phyloP scores from a whole-genome alignment of 2,888 invertebrate genomes.

The Coelogynopora nodosa region DNA sequence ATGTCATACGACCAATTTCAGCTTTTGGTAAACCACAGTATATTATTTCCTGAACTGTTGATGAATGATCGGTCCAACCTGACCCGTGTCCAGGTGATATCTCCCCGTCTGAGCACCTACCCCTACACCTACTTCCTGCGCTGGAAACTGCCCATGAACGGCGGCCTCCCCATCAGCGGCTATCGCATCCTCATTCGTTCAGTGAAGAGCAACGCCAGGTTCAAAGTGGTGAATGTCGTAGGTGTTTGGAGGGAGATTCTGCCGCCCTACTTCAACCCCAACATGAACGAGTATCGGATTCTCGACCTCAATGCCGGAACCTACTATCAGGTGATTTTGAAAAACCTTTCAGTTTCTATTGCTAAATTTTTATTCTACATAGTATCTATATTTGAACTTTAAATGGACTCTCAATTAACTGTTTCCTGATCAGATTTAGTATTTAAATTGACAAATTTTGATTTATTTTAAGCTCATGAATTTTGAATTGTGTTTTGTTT shows the following conservation, averaged over 20 bases:
- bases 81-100: conserved; percentile 39
- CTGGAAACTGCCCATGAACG: conserved; percentile 42
- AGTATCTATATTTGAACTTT: too few species aligned
- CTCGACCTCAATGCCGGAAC: conserved; percentile 39
- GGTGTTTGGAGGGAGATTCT: conserved; percentile 26
- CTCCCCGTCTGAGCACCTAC: conserved; percentile 32
- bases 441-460: too few species aligned
- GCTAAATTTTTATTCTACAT: too few species aligned
- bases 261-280: conserved; percentile 37
- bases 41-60: too few species aligned
- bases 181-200: conserved; percentile 38
- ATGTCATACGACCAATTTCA: too few species aligned
- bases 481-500: too few species aligned
- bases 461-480: too few species aligned
- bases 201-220: background rate
- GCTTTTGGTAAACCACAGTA: too few species aligned
- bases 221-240: background rate
- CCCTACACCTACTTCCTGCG: conserved; percentile 41
- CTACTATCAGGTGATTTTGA: conserved; percentile 33
- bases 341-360: too few species aligned
- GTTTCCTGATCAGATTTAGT: too few species aligned
- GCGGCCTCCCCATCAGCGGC: conserved; percentile 34
- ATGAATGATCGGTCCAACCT: too few species aligned
- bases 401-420: too few species aligned
- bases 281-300: conserved; percentile 36